Conservation (phyloP, 2,797 vertebrate species). For the Myoxocephalus aenaeus region DNA sequence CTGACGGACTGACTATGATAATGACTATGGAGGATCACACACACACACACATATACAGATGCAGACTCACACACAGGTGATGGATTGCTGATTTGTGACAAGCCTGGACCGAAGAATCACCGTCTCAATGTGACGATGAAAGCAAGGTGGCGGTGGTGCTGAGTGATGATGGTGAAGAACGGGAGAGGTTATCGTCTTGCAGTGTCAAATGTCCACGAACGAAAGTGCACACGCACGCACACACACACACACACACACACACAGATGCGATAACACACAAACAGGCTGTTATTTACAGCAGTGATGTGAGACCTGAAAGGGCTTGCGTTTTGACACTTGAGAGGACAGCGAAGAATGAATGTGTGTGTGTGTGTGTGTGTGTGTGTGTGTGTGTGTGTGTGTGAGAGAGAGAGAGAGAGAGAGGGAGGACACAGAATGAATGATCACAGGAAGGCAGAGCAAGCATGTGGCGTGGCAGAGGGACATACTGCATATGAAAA, state of each 20-base stretch:
- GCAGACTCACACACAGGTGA: slow-evolving; percentile 24
- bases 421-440: slow-evolving; percentile 33
- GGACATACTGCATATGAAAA: slow-evolving; percentile 44
- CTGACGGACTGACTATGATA: slow-evolving; percentile 62
- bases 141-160: slow-evolving; percentile 50
- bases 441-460: slow-evolving; percentile 33
- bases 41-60: background rate
- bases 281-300: slow-evolving; percentile 66
- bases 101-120: slow-evolving; percentile 56
- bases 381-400: slow-evolving; percentile 7
- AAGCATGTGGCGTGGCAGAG: slow-evolving; percentile 22
- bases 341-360: slow-evolving; percentile 56
- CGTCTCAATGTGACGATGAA: slow-evolving; percentile 70
- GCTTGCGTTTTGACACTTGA: slow-evolving; percentile 53
- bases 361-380: slow-evolving; percentile 19
- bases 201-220: slow-evolving; percentile 45
- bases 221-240: background rate
- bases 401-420: too few relatives aligned
- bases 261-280: background rate
- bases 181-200: slow-evolving; percentile 51
- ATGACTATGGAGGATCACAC: slow-evolving; percentile 45
- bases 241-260: slow-evolving; percentile 10
- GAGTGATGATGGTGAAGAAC: slow-evolving; percentile 73
- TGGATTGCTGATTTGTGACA: slow-evolving; percentile 60
- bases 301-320: slow-evolving; percentile 39